Evolutionary conservation across 2,888 invertebrate genomes (phyloP), one percentile per base, ranked within the genome.

Genomic region (Blera fallax): DNA sequence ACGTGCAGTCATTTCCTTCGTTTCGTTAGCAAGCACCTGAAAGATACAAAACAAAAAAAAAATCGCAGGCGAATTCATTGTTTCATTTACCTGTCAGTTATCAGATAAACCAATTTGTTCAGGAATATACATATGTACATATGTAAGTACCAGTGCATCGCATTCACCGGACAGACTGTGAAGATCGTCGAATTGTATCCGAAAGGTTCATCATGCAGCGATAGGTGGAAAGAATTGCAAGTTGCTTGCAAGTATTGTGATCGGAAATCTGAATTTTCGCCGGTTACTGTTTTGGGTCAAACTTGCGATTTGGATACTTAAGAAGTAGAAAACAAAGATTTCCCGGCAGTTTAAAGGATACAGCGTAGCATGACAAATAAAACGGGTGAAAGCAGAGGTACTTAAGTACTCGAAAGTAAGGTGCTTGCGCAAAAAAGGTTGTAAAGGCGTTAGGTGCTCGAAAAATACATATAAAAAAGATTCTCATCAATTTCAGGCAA

Each of bases 51-150:
- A 24, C 43, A 52, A 34, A 24, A 56, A 58, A 7, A 4, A 50
- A 58, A 52, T 54, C 50, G 40, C 48, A 45, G 50, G 50, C 34
- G 54, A 54, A 40, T 29, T 56, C 65, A 11, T 29, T 52, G 40
- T 52, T 76, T 54, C 64, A 65, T 58, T 27, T 70, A 48, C 37
- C 50, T 67, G 48, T 43, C 27, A 24, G 52, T 72, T 60, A 72
- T 81, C 78, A 62, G 77, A 62, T 24, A 62, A 70, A 52, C 77
- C 64, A 65, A 83, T 72, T 78, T 78, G 82, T 72, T 76, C 45
- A 62, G 48, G 34, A 64, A 11, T 82, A 45, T n/a, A n/a, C n/a
- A n/a, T n/a, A n/a, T n/a, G n/a, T n/a, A n/a, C n/a, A n/a, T n/a
- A n/a, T n/a, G n/a, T n/a, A n/a, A n/a, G n/a, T 48, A 58, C 50